Conservation (phyloP, 2,888 invertebrate genomes). For the Operophtera brumata region DNA sequence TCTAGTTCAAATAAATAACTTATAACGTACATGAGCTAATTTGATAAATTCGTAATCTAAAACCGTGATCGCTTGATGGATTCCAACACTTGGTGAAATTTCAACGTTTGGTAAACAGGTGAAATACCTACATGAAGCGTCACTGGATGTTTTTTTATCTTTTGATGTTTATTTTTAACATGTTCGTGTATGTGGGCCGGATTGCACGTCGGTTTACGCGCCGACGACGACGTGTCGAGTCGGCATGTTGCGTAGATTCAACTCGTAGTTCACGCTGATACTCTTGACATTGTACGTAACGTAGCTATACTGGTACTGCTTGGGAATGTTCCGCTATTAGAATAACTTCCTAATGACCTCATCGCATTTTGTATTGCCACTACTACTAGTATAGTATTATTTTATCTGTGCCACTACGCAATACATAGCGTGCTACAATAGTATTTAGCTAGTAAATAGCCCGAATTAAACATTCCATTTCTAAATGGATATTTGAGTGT, state of each 20-base stretch:
- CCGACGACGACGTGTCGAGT: constrained; percentile 36
- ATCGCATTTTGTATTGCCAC: constrained; percentile 29
- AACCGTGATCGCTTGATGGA: constrained; percentile 20
- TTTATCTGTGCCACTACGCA: too few relatives aligned
- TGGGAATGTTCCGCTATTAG: constrained; percentile 40
- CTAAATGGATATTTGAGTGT: constrained; percentile 14
- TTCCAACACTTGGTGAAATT: constrained; percentile 16
- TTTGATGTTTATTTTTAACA: constrained; percentile 57
- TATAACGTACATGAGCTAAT: not conserved
- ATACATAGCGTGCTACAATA: constrained; percentile 7
- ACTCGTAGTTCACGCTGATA: constrained; percentile 46
- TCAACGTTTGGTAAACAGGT: constrained; percentile 42
- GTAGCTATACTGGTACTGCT: constrained; percentile 44
- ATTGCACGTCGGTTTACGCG: constrained; percentile 43
- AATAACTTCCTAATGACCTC: constrained; percentile 57
- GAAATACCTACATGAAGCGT: constrained; percentile 44
- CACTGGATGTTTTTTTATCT: constrained; percentile 51
- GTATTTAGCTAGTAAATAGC: constrained; percentile 9
- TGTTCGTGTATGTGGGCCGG: constrained; percentile 36
- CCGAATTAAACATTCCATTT: constrained; percentile 12
- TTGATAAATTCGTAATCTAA: not conserved
- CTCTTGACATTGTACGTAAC: constrained; percentile 69
- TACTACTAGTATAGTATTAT: too few relatives aligned
- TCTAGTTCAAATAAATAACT: too few relatives aligned
- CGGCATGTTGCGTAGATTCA: constrained; percentile 30